Conservation (phyloP, 2,888 invertebrate genomes). For the Ichneumoninae sp. region DNA sequence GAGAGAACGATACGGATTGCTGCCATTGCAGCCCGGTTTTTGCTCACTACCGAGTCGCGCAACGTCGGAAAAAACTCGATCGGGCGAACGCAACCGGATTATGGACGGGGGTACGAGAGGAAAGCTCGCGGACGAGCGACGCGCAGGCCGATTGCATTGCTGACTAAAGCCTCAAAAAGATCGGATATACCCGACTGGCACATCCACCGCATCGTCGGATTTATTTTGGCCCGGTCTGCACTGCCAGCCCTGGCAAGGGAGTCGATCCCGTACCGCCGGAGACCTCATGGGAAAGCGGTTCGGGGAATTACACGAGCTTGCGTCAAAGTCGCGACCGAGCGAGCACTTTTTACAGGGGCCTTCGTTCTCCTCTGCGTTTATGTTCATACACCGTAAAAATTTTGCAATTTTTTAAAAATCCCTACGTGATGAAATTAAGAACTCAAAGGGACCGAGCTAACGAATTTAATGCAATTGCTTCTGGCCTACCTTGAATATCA, state of each 20-base stretch:
- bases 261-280: not conserved
- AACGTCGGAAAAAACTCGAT: conserved; percentile 52
- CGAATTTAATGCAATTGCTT: conserved; percentile 7
- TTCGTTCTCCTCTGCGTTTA: not conserved
- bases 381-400: not conserved
- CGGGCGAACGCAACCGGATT: conserved; percentile 46
- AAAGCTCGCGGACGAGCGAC: conserved; percentile 8
- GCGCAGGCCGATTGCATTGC: conserved; percentile 40
- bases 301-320: conserved; percentile 25
- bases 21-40: conserved; percentile 59
- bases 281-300: conserved; percentile 14
- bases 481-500: conserved; percentile 13
- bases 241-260: not conserved
- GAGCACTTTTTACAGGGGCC: not conserved
- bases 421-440: not conserved
- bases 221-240: conserved; percentile 30
- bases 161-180: conserved; percentile 50
- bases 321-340: conserved; percentile 26
- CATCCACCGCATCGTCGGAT: conserved; percentile 32
- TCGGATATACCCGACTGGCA: conserved; percentile 13
- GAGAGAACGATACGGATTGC: conserved; percentile 50
- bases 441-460: not conserved
- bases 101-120: conserved; percentile 18
- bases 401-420: not conserved
- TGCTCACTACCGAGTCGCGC: conserved; percentile 32